Base-by-base conservation (phyloP, 2,113 vertebrate species). In the Vulpes vulpes region DNA sequence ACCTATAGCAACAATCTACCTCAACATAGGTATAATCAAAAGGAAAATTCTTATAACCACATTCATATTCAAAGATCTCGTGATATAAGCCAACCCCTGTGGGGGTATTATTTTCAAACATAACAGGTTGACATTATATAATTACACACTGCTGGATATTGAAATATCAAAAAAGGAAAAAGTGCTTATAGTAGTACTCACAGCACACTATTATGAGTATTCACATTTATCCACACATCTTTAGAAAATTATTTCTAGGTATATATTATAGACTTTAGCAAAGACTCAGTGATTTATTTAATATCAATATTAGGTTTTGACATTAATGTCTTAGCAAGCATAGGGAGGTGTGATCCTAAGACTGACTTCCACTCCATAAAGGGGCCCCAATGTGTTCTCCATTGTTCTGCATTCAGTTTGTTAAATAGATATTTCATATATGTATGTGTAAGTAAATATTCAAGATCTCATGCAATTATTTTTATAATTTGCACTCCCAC, bases 111-210 rank as follows among this genome's bases (percentile, higher is more conserved):
- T 97, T 98, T 98, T 97, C 96, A 95, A 96, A 95, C 96, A 91
- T 98, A 97, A 97, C 95, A 97, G 83, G 97, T 84, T 98, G 98
- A 98, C 98, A 97, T 98, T 97, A 97, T 98, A 96, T 98, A 98
- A 98, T 98, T 98, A 98, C 53, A 97, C 93, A 96, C 97, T 97
- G 97, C 91, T 97, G 97, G 98, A 96, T 98, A 98, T 43, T 96
- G 96, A 97, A 97, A 96, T 97, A 96, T 95, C 91, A 93, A 93
- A 98, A 97, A 97, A 64, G 57, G 30, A 95, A 96, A 98, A 97
- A 97, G 89, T 92, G 79, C 96, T 94, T 95, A 91, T 38, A 82
- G 96, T 85, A 82, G 86, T 89, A 94, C 80, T 92, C 92, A 94
- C 57, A 95, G 95, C 89, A 88, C 67, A 97, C 93, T 92, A 91